Base-by-base conservation (phyloP, 2,888 invertebrate species). In the Lobophora halterata region DNA sequence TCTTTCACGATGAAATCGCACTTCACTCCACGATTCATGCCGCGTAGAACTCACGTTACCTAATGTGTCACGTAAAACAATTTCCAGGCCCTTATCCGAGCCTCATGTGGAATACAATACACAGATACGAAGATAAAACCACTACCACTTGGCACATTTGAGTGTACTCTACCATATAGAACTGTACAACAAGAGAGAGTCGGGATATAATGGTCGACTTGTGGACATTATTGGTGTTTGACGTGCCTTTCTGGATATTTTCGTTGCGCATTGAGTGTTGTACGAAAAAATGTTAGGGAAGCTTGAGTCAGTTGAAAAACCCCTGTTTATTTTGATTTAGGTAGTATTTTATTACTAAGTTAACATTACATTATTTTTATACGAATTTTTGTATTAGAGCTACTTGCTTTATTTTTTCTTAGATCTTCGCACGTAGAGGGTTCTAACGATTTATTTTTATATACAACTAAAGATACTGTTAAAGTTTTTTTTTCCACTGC, bases 21-120 rank as follows among this genome's bases (percentile, higher is more conserved):
- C 44, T 40, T 37, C 27, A 31, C 43, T 47, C 52, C 10, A 28
- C 42, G 37, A 57, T 57, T 52, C 55, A 27, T 44, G 42, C 43
- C 52, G 49, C 55, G 57, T 57, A 46, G 36, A 40, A 52, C 46
- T 49, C 62, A 65, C 68, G 65, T 73, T 72, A 71, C 63, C 66
- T 69, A 71, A 75, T 70, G 72, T 69, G 72, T 76, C 75, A 77
- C 74, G 75, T 77, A 75, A 76, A 76, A 76, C 76, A 76, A 76
- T 78, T 77, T 74, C 71, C 66, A 67, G 51, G 61, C 66, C 71
- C 73, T 75, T 76, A 76, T 68, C 67, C 63, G 52, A 61, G 55
- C 60, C 63, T 60, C 65, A 62, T 47, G 52, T 52, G 38, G 72
- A 71, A 73, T 70, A 72, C 70, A 71, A 71, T 71, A 71, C 55